Base-by-base conservation (phyloP, 2,888 invertebrate species). In the Piscicola geometra region DNA sequence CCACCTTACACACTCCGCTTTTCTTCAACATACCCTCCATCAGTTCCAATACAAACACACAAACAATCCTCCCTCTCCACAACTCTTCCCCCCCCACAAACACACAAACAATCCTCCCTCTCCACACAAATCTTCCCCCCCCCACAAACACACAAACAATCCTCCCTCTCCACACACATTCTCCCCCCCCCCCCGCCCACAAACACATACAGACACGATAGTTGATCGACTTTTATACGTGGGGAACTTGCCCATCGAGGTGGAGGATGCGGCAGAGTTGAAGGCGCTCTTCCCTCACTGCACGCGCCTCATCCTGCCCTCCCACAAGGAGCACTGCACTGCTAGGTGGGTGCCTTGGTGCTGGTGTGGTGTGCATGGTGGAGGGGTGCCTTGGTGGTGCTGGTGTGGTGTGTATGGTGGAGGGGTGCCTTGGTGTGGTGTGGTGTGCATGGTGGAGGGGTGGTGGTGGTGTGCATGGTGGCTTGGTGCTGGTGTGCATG, bases 191-290 rank as follows among this genome's bases (percentile, higher is more conserved):
- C n/a, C n/a, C n/a, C n/a, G n/a, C n/a, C n/a, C n/a, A n/a, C n/a
- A n/a, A n/a, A n/a, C n/a, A n/a, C n/a, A n/a, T n/a, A 35, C 77
- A 77, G 77, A 75, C 60, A 36, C 77, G 69, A 71, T 70, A 25
- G 60, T 75, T 32, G 70, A 71, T 33, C 71, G 75, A 5, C 77
- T 77, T 50, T 75, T 77, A 36, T 77, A 75, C 70, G 77, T 77
- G 71, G 77, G 77, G 50, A 75, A 75, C 75, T 71, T 77, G 74
- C 77, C 77, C 75, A 60, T 33, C 47, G 75, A 77, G 76, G 3
- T 56, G 60, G 60, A 21, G n/a, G n/a, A 18, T 15, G 25, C 5
- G 3, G 64, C 75, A 36, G 71, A 75, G 35, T 30, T 77, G 41
- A 71, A 66, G 56, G 77, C 70, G 21, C 70, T 71, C 64, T 77